Evolutionary conservation across 2,797 vertebrate genomes (phyloP), one percentile per base, ranked within the genome.

Genomic region (Enteromius trimaculatus): DNA sequence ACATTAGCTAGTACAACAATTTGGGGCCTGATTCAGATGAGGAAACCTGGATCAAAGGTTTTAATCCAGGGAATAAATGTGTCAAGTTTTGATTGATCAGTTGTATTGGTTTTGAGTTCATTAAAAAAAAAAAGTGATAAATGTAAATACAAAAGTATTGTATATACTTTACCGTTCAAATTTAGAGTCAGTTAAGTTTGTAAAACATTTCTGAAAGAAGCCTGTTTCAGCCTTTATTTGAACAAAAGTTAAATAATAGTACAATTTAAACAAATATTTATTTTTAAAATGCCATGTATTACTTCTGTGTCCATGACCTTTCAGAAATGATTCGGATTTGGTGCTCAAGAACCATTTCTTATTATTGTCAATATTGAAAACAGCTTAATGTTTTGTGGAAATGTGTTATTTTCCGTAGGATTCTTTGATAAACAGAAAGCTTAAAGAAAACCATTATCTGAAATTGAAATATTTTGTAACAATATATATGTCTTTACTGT

Each of bases 11-110:
- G 17, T 26, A 65, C 58, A 66, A 84, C 11, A 79, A 86, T 85
- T 53, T 64, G 39, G 31, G 71, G 68, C 64, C 65, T 76, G 62
- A 77, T 87, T 84, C n/a, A 81, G 77, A 65, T 77, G 16, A 44
- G 1, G 13, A 64, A 49, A 66, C 26, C 44, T 51, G 47, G 16
- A 42, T 69, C 31, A 69, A 79, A 23, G 2, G 29, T n/a, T 53
- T 74, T 34, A 6, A 34, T 7, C 21, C n/a, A 37, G 31, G 37
- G 37, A 34, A 47, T 44, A 1, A 6, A 11, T 34, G 72, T 39
- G 14, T 53, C 2, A 21, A 34, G 17, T 74, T 29, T 51, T 47
- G 23, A 71, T 47, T 71, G 9, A 34, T 34, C 19, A 79, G 13
- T 4, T 10, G 8, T 13, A 64, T 2, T 13, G 16, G 9, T 65